Evolutionary conservation across 1,140 invertebrate species (phyloP), one percentile per base, ranked within the genome.

Genomic region (Zeugodacus cucurbitae): DNA sequence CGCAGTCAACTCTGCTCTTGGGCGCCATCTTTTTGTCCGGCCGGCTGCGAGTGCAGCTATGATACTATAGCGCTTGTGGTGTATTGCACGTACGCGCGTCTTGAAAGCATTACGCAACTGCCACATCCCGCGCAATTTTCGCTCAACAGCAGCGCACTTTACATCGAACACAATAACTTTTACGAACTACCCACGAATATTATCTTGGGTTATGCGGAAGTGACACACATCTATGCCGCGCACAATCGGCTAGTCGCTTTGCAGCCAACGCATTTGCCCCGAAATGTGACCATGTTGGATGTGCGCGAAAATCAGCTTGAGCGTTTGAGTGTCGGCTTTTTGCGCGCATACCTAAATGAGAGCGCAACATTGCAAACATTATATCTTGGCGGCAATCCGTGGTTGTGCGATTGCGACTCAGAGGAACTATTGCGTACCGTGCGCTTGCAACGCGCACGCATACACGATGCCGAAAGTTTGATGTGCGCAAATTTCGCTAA

Each of bases 331-430:
- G 87, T 89, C 17, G 90, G 91, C 3, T 82, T 82, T 29, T 90
- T 94, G 3, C 88, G 95, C 1, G 87, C 92, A 5, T 90, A 90
- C 11, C 74, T 95, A 14, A 90, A 90, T 32, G 54, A 89, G 86
- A 89, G 54, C n/a, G 90, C 90, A 22, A 89, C 89, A 20, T 86
- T 90, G 0, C 86, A 91, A n/a, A 93, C 93, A 2, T 59, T 96
- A 1, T 93, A 91, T 3, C 91, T 97, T 0, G 92, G 94, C 37
- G 91, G 93, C 2, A 97, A 97, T 93, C 95, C 95, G 5, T 95
- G 95, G 93, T 62, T 29, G 6, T 97, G 96, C 90, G 94, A 95
- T 67, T 97, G 96, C 90, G 92, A 94, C 0, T 91, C 94, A 0
- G 89, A 91, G 10, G 90, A 94, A 8, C 94, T 96, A 5, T 91